These are phyloP conservation scores for Propithecus perrieri DNA, from an alignment of 2,797 vertebrate genomes.

Conservation along the genomic window DNA sequence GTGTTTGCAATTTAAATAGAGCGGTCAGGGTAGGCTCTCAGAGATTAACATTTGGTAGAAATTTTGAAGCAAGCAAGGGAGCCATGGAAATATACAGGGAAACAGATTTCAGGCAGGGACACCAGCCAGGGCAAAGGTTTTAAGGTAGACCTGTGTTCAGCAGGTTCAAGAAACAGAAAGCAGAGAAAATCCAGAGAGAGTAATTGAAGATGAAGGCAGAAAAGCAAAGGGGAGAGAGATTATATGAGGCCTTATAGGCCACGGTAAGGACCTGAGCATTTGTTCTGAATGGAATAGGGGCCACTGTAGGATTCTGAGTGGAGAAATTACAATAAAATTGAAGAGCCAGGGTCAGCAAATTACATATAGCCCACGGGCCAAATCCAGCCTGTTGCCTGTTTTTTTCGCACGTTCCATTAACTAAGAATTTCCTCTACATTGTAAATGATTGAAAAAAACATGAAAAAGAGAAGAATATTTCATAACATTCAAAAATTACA, in stretches of 20 bases:
- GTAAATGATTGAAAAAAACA: not conserved
- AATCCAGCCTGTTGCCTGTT: not conserved
- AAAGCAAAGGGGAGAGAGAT: not conserved
- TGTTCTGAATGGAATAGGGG: not conserved
- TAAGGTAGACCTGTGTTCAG: not conserved
- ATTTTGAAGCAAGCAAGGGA: not conserved
- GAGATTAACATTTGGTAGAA: not conserved
- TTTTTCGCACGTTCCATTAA: not conserved
- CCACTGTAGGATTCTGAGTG: not conserved
- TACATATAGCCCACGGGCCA: fast-evolving
- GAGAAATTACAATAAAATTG: not conserved
- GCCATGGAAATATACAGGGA: not conserved
- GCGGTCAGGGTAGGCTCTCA: not conserved
- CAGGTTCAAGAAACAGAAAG: not conserved
- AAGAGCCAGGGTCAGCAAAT: not conserved
- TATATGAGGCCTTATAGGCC: not conserved
- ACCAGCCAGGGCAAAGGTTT: not conserved
- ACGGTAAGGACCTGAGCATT: not conserved
- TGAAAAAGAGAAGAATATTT: not conserved
- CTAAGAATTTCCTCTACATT: not conserved
- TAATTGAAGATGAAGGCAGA: not conserved
- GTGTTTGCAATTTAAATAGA: not conserved
- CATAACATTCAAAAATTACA: not conserved
- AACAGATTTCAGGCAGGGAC: not conserved
- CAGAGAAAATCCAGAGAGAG: not conserved